Base-by-base conservation (phyloP, 37 sponge, comb jelly and placozoan genomes). In the Sycon ciliatum region DNA sequence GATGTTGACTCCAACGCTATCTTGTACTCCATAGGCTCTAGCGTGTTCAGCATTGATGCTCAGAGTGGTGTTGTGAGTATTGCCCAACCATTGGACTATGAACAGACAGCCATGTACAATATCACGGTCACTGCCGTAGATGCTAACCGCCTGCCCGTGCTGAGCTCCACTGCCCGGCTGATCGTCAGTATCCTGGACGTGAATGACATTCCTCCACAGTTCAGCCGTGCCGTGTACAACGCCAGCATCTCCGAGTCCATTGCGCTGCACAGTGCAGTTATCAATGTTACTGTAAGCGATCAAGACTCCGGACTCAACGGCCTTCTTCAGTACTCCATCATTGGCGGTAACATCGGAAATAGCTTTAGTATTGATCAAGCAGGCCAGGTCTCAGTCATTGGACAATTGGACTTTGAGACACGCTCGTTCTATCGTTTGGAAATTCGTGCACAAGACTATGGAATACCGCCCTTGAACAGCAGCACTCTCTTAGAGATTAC, bases 151-250 rank as follows among this genome's bases (percentile, higher is more conserved):
- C 75, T 82, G 23, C 75, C 77, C n/a, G 74, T 84, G 9, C 18
- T 58, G 26, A 55, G 84, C 36, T 78, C 75, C 22, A 22, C 29
- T 13, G 22, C 39, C 1, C 62, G 39, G 9, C 5, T 80, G 16
- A 73, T 49, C 3, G 52, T 87, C 58, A 37, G 24, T 20, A 64
- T 87, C 7, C 4, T 31, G 0, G 78, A 80, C 36, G 61, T 62
- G 4, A 76, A 83, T 69, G 81, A 80, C 20, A 28, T 76, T 1
- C 55, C 62, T 13, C 84, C 88, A 9, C 49, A 71, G 65, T 79
- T 87, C 34, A 42, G 54, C 0, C 36, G 40, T 27, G 32, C 77
- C n/a, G 55, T 71, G 2, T 83, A 66, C 71, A 73, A 32, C 36
- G 11, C 74, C 32, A 70, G 37, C 52, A 72, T 83, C 32, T 6